Evolutionary conservation across 2,113 vertebrate genomes (phyloP), one percentile per base, ranked within the genome.

Genomic region (Oxygymnocypris stewartii): DNA sequence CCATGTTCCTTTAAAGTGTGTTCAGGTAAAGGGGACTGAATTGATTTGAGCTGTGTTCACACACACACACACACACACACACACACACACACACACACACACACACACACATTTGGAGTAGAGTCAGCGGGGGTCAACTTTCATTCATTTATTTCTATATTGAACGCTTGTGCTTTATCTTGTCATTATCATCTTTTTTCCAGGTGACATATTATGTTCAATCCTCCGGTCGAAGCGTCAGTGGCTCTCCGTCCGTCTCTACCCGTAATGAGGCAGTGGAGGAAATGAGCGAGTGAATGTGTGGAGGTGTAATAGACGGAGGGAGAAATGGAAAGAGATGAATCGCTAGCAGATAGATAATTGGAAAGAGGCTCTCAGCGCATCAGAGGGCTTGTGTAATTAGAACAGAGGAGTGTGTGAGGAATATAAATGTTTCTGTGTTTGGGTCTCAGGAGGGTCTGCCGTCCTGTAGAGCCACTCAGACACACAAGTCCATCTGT

Each of bases 311-410:
- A 79, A 80, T 69, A 74, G 79, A 79, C 25, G 63, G 87, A 78
- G 44, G 71, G 77, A 81, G 65, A 67, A 65, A 73, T 37, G 84
- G 80, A 78, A 28, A 20, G 61, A 77, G 82, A 74, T 78, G 37
- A 49, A 93, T 93, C 92, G 92, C 80, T 77, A 47, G 90, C 89
- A 89, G 88, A 90, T 87, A 89, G 91, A 93, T 92, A 93, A 94
- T 93, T 92, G 92, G 92, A 93, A 76, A 63, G 89, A 87, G 49
- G 74, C 90, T 89, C 91, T 92, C 90, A 89, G 75, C 44, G 47
- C 35, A 80, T 83, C 81, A 54, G 63, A 83, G n/a, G 49, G 67
- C 47, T 74, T n/a, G 82, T 59, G 82, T 84, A 84, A 84, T 84
- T 84, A 84, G 82, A 74, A 57, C 31, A 49, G 63, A 73, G 49